Evolutionary conservation across 2,888 invertebrate species (phyloP).

Genomic region (Rhogogaster chlorosoma): DNA sequence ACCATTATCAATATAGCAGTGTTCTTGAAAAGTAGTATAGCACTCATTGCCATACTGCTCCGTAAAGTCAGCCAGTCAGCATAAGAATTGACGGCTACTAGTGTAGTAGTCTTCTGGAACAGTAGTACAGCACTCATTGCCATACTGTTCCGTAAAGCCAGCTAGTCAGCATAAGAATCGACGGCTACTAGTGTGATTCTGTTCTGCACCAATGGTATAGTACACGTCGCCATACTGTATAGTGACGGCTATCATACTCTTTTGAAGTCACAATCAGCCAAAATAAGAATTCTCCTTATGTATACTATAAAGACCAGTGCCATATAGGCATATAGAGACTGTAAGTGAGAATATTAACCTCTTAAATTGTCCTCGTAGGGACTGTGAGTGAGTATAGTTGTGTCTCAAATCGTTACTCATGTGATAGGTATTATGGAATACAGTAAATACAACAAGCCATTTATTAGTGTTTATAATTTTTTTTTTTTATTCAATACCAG

Average conservation of each 20-base stretch:
- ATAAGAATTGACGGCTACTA: too few relatives aligned
- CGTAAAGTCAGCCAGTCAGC: too few relatives aligned
- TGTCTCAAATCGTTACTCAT: not conserved
- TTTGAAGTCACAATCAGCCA: not conserved
- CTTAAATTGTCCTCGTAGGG: not conserved
- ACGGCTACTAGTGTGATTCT: not conserved
- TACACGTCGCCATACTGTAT: not conserved
- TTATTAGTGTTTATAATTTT: slow-evolving; percentile 52
- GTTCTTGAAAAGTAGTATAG: too few relatives aligned
- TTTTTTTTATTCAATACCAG: slow-evolving; percentile 65
- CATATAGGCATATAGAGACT: slow-evolving; percentile 5
- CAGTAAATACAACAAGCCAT: slow-evolving; percentile 34
- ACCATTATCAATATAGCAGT: not conserved
- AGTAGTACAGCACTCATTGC: slow-evolving; percentile 19
- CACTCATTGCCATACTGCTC: too few relatives aligned
- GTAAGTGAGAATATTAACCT: slow-evolving; percentile 52
- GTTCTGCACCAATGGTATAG: not conserved
- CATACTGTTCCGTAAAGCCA: slow-evolving; percentile 13
- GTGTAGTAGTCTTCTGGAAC: too few relatives aligned
- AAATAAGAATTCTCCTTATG: slow-evolving; percentile 30
- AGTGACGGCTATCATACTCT: slow-evolving; percentile 8
- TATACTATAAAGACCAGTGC: slow-evolving; percentile 20
- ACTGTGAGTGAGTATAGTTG: slow-evolving; percentile 1
- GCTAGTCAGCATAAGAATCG: not conserved
- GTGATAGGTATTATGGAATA: slow-evolving; percentile 38